These are phyloP conservation scores for Bambusicola thoracicus DNA, from an alignment of 2,113 vertebrate genomes.

Conservation along the genomic window DNA sequence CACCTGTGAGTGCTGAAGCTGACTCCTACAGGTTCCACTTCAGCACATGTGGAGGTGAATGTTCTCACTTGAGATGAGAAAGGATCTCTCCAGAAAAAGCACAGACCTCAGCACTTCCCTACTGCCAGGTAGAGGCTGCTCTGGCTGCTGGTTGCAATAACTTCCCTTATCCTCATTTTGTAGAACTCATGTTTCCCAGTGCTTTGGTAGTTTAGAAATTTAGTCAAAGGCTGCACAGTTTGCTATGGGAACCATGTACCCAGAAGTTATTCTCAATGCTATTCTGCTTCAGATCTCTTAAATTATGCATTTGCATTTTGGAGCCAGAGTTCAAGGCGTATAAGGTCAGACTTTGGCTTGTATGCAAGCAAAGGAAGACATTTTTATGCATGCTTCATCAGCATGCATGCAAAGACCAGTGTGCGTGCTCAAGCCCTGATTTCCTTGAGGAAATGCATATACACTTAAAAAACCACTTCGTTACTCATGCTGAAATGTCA, in stretches of 20 bases:
- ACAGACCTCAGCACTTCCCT: not conserved
- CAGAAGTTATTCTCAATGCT: not conserved
- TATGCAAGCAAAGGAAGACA: slow-evolving; percentile 9
- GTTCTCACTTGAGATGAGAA: not conserved
- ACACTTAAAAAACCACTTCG: slow-evolving; percentile 2
- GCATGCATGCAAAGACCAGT: not conserved
- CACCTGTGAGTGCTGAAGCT: not conserved
- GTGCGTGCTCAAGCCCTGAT: not conserved
- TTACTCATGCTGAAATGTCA: slow-evolving; percentile 51
- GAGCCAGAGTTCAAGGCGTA: slow-evolving; percentile 42
- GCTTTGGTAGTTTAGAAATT: not conserved
- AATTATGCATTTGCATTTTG: slow-evolving; percentile 43
- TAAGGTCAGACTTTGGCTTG: slow-evolving; percentile 12
- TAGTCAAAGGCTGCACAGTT: not conserved
- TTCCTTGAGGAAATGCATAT: slow-evolving; percentile 57
- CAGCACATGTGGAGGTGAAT: not conserved
- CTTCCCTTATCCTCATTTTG: not conserved
- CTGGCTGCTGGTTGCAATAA: not conserved
- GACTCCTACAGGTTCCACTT: not conserved
- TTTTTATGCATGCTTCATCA: slow-evolving; percentile 10
- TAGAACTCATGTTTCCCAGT: not conserved
- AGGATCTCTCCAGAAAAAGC: not conserved
- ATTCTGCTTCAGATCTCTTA: slow-evolving; percentile 12
- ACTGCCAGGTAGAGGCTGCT: not conserved
- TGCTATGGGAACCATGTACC: not conserved